These are phyloP conservation scores for Gyrodactylus salaris DNA, from an alignment of 1,140 invertebrate genomes.

Conservation along the genomic window DNA sequence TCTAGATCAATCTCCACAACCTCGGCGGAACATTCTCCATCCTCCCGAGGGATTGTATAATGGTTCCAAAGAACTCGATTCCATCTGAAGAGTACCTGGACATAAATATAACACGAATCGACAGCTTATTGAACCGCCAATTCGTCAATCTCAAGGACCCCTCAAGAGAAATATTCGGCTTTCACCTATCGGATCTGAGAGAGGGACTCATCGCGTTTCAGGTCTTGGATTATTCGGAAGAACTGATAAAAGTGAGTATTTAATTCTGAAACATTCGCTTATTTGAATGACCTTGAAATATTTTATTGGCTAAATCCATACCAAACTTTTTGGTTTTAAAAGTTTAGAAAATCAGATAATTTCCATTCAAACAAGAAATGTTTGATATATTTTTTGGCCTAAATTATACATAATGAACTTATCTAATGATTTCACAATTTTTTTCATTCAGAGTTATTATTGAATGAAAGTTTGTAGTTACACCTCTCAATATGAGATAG, in stretches of 20 bases:
- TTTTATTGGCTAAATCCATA: no score
- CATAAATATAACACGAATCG: neutral
- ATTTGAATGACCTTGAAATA: no score
- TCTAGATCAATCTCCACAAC: neutral
- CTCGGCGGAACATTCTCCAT: neutral
- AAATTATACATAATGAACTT: no score
- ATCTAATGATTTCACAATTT: no score
- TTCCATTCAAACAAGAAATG: no score
- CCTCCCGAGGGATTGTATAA: neutral
- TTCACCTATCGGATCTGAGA: neutral
- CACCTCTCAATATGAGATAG: no score
- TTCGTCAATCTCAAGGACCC: constrained; percentile 1
- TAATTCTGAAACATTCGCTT: no score
- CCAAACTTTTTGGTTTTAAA: no score
- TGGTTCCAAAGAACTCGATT: neutral
- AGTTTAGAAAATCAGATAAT: no score
- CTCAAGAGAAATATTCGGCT: neutral
- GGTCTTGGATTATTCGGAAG: neutral
- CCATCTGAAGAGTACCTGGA: neutral
- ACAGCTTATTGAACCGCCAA: neutral
- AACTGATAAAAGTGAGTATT: neutral
- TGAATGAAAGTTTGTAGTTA: no score
- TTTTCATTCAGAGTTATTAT: no score
- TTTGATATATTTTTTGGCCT: no score
- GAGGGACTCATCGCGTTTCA: constrained; percentile 1